Conservation (phyloP, 1,140 invertebrate species). For the Lucilia cuprina region DNA sequence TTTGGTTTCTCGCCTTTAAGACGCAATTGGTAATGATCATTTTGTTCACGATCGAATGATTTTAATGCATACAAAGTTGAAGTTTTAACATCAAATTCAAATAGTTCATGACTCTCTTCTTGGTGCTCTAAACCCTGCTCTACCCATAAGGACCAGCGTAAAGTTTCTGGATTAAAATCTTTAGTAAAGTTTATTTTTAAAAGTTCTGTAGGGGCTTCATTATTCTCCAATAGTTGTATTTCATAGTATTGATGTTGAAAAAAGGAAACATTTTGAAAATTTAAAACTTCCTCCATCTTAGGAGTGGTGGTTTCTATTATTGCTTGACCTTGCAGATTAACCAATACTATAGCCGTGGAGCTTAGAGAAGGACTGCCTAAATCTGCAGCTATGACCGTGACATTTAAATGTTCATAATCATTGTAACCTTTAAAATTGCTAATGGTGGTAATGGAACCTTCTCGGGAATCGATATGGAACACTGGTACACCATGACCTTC, state of each 20-base stretch:
- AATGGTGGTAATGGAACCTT: conserved; percentile 79
- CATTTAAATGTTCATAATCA: conserved; percentile 66
- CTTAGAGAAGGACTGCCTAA: conserved; percentile 81
- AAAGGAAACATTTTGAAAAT: conserved; percentile 59
- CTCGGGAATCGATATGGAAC: conserved; percentile 81
- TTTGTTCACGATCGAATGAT: conserved; percentile 74
- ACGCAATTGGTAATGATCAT: conserved; percentile 70
- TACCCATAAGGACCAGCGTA: conserved; percentile 55
- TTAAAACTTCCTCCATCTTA: neutral
- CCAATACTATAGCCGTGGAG: conserved; percentile 75
- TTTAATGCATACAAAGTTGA: conserved; percentile 74
- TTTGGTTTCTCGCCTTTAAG: conserved; percentile 69
- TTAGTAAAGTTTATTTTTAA: conserved; percentile 74
- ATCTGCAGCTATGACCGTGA: conserved; percentile 83
- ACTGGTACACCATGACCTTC: conserved; percentile 67
- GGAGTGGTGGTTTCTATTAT: conserved; percentile 65
- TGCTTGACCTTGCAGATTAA: conserved; percentile 70
- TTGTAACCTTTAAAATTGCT: conserved; percentile 72
- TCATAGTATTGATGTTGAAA: conserved; percentile 80
- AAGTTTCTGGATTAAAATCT: conserved; percentile 64
- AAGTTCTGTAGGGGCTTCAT: conserved; percentile 72
- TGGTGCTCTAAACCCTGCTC: conserved; percentile 49
- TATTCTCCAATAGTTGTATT: conserved; percentile 79
- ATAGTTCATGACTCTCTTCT: conserved; percentile 63
- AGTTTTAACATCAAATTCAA: conserved; percentile 75